A percentile compares a stretch with the other conserved stretches of the same genome.
These are phyloP conservation scores for Echinarachnius parma DNA, from an alignment of 53 echinoderm and acorn worm species.

Conservation along the genomic window DNA sequence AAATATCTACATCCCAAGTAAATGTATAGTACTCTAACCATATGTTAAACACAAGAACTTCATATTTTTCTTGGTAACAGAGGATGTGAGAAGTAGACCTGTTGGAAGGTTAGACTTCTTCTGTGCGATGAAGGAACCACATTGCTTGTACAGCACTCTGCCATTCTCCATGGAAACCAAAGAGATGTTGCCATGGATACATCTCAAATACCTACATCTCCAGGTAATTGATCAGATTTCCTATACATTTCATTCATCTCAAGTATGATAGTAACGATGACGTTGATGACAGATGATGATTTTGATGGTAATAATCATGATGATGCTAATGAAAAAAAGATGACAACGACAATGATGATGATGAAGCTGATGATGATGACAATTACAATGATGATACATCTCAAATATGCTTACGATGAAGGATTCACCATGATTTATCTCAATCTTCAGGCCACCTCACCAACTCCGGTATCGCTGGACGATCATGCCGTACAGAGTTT, in stretches of 20 bases:
- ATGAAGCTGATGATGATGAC: too few relatives aligned
- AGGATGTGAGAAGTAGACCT: slow-evolving; percentile 58
- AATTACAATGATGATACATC: too few relatives aligned
- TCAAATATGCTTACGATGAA: too few relatives aligned
- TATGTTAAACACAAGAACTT: too few relatives aligned
- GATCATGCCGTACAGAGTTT: slow-evolving; percentile 90
- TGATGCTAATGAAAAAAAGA: too few relatives aligned
- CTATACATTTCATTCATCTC: too few relatives aligned
- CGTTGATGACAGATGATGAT: too few relatives aligned
- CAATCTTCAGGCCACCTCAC: slow-evolving; percentile 79
- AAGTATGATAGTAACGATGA: too few relatives aligned
- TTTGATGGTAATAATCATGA: too few relatives aligned
- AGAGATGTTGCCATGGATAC: slow-evolving; percentile 91
- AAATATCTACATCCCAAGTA: slow-evolving; percentile 95
- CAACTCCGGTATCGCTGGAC: slow-evolving; percentile 86
- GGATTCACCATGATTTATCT: too few relatives aligned
- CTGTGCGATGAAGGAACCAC: slow-evolving; percentile 68
- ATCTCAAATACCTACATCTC: slow-evolving; percentile 94
- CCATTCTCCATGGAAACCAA: slow-evolving; percentile 92
- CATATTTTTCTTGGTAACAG: slow-evolving; percentile 32
- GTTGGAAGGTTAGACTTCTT: slow-evolving; percentile 89
- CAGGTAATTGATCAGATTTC: slow-evolving; percentile 87
- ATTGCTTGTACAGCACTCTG: slow-evolving; percentile 72
- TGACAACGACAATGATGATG: too few relatives aligned
- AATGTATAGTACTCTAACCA: too few relatives aligned